phyloP scores from a whole-genome alignment of 2,797 vertebrate species.

The Pelobates cultripes region DNA sequence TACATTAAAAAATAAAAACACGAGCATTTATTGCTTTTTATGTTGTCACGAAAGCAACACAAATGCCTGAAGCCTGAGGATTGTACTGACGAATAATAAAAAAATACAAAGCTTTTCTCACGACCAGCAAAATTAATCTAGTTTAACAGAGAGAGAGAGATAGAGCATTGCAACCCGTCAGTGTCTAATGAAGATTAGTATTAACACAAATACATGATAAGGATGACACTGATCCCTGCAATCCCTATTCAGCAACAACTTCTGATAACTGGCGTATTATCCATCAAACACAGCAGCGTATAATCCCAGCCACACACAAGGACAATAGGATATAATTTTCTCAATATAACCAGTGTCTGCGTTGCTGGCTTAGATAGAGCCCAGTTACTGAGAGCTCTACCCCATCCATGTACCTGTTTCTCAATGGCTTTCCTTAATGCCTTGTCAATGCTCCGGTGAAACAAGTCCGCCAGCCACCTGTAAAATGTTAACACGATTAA shows the following conservation, averaged over 20 bases:
- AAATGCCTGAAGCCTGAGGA: too few species aligned
- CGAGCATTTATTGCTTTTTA: too few species aligned
- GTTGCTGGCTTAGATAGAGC: neutral
- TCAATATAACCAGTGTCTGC: neutral
- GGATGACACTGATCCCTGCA: neutral
- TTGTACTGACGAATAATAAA: too few species aligned
- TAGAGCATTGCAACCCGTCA: too few species aligned
- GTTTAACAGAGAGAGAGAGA: neutral
- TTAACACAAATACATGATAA: neutral
- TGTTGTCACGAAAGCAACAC: too few species aligned
- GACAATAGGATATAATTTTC: neutral
- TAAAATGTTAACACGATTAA: neutral
- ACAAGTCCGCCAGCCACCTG: slow-evolving; percentile 72
- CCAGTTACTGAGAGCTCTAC: neutral
- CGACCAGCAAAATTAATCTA: neutral
- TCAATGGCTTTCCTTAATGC: slow-evolving; percentile 57
- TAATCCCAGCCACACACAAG: neutral
- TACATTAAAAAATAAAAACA: neutral
- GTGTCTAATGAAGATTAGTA: too few species aligned
- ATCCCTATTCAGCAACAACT: neutral
- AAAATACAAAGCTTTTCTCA: neutral
- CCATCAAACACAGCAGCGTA: neutral
- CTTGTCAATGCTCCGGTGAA: slow-evolving; percentile 56
- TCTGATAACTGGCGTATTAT: neutral
- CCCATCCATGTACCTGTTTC: slow-evolving; percentile 57